These are phyloP conservation scores for Recurvirostra avosetta DNA, from an alignment of 2,113 vertebrate genomes.

Conservation along the genomic window DNA sequence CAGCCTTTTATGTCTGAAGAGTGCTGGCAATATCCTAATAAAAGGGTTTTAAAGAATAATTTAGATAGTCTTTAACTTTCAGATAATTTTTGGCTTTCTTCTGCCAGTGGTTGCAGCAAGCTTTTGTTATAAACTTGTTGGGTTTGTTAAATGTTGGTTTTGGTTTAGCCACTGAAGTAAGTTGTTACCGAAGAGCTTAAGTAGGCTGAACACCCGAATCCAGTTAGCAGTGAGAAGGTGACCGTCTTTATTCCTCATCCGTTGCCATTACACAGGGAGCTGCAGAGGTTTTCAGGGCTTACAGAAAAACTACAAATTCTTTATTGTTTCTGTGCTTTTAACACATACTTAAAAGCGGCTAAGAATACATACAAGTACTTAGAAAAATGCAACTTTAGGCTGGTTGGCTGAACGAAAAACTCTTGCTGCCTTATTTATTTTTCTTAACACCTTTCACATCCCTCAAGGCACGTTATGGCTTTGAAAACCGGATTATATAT, in stretches of 20 bases:
- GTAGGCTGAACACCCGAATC: not conserved
- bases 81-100: not conserved
- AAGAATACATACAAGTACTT: constrained; percentile 3
- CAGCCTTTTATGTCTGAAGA: not conserved
- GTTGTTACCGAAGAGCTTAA: not conserved
- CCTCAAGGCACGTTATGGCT: constrained; percentile 46
- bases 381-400: constrained; percentile 28
- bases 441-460: constrained; percentile 58
- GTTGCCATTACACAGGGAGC: not conserved
- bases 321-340: constrained; percentile 42
- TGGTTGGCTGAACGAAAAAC: constrained; percentile 18
- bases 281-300: not conserved
- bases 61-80: not conserved
- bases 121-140: not conserved
- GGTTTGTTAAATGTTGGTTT: not conserved
- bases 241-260: not conserved
- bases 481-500: constrained; percentile 20
- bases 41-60: not conserved
- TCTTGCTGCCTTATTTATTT: constrained; percentile 57
- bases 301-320: not conserved
- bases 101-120: not conserved
- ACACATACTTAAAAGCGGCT: constrained; percentile 12
- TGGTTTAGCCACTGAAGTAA: not conserved
- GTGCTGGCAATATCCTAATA: not conserved
- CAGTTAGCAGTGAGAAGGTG: not conserved